Base-by-base conservation (phyloP, 1,140 invertebrate genomes). In the Drosophila lacertosa region DNA sequence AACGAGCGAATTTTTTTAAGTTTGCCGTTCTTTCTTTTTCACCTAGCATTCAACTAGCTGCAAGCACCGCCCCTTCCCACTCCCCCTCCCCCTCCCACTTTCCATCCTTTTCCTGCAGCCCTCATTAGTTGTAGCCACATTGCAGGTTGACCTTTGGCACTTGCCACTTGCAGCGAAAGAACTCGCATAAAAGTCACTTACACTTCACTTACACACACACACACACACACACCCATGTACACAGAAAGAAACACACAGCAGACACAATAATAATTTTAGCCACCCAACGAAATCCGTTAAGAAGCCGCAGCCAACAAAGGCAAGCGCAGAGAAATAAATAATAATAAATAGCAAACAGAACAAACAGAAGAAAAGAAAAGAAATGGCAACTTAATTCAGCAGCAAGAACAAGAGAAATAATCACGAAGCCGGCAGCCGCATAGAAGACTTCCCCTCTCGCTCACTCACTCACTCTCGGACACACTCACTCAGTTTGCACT, bases 201-300 rank as follows among this genome's bases (percentile, higher is more conserved):
- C 39, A 22, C 20, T 1, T 45, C 57, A 45, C 15, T 18, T 32
- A 32, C 39, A 22, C 20, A 32, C 10, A 20, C 18, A 33, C n/a
- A 35, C 13, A 45, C 6, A 67, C 37, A 58, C 18, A 35, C 3
- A 53, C 22, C 18, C 3, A 35, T 13, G 47, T 2, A 57, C 22
- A 33, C 22, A 59, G 15, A 29, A 33, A 55, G 35, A 7, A 58
- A 16, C 10, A n/a, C 3, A 53, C 54, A 42, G 55, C 77, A 77
- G 70, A 79, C 77, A 69, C 72, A 72, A 75, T 78, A 75, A 62
- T 68, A 60, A 77, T 72, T 60, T 62, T 29, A 71, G 35, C 50
- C 58, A 40, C 16, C 11, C 26, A 44, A 13, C 32, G 33, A 50
- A 66, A 37, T 32, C 32, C 26, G 35, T 26, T 37, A 59, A 50